Evolutionary conservation across 2,888 invertebrate species (phyloP).

Genomic region (Limnephilus lunatus): DNA sequence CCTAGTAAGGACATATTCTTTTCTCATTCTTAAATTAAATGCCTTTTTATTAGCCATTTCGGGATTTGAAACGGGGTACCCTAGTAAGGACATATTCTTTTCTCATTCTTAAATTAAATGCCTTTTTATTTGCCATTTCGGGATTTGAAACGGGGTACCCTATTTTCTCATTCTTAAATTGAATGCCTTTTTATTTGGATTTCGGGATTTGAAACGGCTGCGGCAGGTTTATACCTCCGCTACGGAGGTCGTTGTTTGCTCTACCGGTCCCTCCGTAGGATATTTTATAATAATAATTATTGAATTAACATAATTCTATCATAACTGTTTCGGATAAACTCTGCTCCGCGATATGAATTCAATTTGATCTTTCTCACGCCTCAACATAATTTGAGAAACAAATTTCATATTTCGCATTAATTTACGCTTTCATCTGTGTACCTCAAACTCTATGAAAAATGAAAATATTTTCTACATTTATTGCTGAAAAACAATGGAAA

Average conservation of each 20-base stretch:
- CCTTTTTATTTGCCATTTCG: neutral
- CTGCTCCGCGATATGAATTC: neutral
- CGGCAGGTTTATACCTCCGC: neutral
- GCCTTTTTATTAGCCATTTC: neutral
- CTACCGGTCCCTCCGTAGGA: neutral
- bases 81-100: too few relatives aligned
- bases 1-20: too few relatives aligned
- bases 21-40: too few relatives aligned
- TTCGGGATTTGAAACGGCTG: neutral
- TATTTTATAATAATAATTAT: neutral
- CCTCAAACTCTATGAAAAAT: conserved; percentile 52
- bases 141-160: neutral
- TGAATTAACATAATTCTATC: neutral
- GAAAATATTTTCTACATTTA: conserved; percentile 39
- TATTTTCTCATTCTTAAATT: too few relatives aligned
- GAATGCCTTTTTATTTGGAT: too few relatives aligned
- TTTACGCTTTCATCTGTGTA: conserved; percentile 30
- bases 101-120: too few relatives aligned
- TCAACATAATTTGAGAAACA: conserved; percentile 24
- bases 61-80: neutral
- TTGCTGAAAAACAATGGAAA: conserved; percentile 18
- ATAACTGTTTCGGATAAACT: neutral
- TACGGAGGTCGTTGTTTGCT: neutral
- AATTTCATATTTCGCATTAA: conserved; percentile 35
- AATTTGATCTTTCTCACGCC: neutral